A percentile compares a stretch with the other conserved stretches of the same genome.
Evolutionary conservation across 2,797 vertebrate species (phyloP).

Genomic region (Chiroxiphia lanceolata): DNA sequence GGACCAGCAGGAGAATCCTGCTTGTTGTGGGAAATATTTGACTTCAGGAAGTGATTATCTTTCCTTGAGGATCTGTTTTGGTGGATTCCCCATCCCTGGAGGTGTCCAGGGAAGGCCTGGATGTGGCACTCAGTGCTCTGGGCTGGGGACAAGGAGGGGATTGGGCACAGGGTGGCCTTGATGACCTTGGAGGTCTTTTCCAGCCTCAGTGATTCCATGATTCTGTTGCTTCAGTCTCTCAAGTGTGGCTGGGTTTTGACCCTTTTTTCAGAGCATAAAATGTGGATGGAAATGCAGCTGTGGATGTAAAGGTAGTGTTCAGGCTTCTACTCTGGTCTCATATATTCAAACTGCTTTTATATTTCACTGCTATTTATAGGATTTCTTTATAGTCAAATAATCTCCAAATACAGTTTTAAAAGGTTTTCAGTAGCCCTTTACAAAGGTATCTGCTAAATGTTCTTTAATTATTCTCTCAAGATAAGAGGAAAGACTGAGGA

Average conservation of each 20-base stretch:
- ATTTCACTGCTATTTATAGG: too few species aligned
- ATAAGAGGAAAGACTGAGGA: background rate
- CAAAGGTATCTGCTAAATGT: background rate
- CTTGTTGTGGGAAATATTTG: background rate
- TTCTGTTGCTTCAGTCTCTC: background rate
- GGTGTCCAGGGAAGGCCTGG: background rate
- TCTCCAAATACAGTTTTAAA: background rate
- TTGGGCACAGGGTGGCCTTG: accelerated
- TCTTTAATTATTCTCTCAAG: background rate
- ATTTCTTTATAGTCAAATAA: background rate
- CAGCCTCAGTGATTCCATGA: background rate
- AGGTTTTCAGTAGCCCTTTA: background rate
- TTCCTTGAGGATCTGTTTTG: background rate
- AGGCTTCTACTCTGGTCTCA: too few species aligned
- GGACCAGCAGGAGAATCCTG: background rate
- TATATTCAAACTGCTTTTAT: too few species aligned
- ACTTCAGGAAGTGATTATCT: background rate
- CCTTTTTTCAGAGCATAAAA: too few species aligned
- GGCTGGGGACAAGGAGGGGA: background rate
- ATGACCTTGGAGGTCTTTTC: background rate
- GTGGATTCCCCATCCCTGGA: background rate
- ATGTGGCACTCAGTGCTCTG: background rate
- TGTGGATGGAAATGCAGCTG: accelerated
- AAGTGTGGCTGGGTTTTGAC: background rate
- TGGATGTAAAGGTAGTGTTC: too few species aligned